These are phyloP conservation scores for Odontocolon sp. DNA, from an alignment of 2,888 invertebrate species.

Conservation along the genomic window DNA sequence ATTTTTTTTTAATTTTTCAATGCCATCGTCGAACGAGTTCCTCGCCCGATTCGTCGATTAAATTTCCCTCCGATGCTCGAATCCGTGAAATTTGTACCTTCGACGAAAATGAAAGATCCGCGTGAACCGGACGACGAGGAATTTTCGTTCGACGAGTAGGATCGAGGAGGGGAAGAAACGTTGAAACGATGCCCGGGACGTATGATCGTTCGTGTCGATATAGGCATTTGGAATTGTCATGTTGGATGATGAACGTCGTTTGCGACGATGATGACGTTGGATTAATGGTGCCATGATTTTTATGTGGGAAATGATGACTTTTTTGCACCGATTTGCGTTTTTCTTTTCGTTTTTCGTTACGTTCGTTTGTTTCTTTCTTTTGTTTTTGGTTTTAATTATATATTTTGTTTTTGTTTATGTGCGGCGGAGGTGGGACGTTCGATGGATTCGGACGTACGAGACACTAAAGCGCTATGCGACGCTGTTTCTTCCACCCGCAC, in stretches of 20 bases:
- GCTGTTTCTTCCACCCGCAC: slow-evolving; percentile 69
- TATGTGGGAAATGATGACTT: slow-evolving; percentile 71
- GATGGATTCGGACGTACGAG: slow-evolving; percentile 60
- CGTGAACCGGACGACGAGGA: no score
- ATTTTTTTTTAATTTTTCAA: neutral
- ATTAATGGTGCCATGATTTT: slow-evolving; percentile 65
- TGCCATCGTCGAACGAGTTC: no score
- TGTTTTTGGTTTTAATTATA: no score
- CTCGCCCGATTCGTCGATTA: no score
- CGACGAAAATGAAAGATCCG: no score
- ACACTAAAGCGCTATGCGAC: slow-evolving; percentile 1
- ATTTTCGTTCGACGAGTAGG: slow-evolving; percentile 25
- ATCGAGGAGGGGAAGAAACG: slow-evolving; percentile 2
- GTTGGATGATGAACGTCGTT: slow-evolving; percentile 70
- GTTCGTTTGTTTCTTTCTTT: slow-evolving; percentile 67
- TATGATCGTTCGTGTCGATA: slow-evolving; percentile 60
- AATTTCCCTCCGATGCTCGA: no score
- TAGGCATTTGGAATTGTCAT: slow-evolving; percentile 68
- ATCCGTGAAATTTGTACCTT: no score
- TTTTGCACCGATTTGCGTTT: slow-evolving; percentile 73
- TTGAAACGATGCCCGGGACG: slow-evolving; percentile 48
- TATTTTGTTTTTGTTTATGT: no score
- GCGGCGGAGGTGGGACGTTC: slow-evolving; percentile 74
- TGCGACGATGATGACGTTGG: slow-evolving; percentile 63
- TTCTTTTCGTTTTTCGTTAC: no score